Conservation (phyloP, 2,797 vertebrate genomes). For the Pipistrellus kuhlii region DNA sequence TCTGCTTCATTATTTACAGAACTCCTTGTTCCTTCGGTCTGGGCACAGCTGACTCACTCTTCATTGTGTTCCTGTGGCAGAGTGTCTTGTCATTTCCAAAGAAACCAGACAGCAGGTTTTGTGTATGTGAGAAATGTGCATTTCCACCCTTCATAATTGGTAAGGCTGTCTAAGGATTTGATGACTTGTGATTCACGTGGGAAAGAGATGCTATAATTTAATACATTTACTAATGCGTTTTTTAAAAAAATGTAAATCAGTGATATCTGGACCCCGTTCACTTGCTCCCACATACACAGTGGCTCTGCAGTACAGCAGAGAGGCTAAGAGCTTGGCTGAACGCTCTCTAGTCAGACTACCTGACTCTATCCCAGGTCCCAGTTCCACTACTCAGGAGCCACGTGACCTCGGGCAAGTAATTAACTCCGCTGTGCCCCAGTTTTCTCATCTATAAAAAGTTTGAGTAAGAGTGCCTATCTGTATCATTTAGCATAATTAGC, state of each 20-base stretch:
- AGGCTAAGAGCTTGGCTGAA: background rate
- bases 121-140: conserved; percentile 5
- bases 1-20: conserved; percentile 83
- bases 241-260: background rate
- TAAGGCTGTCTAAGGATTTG: conserved; percentile 55
- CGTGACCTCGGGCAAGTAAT: background rate
- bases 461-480: background rate
- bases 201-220: conserved; percentile 61
- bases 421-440: background rate
- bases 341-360: background rate
- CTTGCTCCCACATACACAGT: background rate
- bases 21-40: conserved; percentile 71
- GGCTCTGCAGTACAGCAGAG: background rate
- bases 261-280: background rate
- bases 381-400: background rate
- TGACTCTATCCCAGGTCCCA: background rate
- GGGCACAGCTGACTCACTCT: conserved; percentile 77
- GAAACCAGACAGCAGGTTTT: conserved; percentile 66
- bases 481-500: conserved; percentile 19
- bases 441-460: conserved; percentile 23
- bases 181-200: conserved; percentile 53
- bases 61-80: conserved; percentile 78
- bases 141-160: conserved; percentile 47
- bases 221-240: conserved; percentile 21
- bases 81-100: conserved; percentile 56